Conservation (phyloP, 1,140 invertebrate genomes). For the Ceratosolen fusciceps region DNA sequence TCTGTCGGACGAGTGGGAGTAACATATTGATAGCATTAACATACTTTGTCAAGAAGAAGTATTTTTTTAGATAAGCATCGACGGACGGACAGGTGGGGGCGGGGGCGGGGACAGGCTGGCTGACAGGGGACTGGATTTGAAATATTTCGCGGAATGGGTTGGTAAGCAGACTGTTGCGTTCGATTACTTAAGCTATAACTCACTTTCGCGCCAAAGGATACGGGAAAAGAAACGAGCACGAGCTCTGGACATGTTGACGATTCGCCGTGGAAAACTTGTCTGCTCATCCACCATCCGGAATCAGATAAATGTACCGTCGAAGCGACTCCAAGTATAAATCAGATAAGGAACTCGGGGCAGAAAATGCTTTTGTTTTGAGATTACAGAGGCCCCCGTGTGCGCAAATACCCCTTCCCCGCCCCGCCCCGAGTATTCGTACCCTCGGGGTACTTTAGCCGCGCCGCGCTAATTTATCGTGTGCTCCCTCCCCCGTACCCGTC, state of each 20-base stretch:
- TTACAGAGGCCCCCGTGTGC: neutral
- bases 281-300: neutral
- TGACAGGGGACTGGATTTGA: constrained; percentile 25
- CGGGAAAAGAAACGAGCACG: neutral
- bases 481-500: neutral
- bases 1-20: too few species aligned
- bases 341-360: constrained; percentile 10
- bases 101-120: too few species aligned
- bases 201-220: constrained; percentile 23
- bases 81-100: too few species aligned
- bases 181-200: constrained; percentile 19
- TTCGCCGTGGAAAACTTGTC: constrained; percentile 26
- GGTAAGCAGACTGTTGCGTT: neutral
- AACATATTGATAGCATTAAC: constrained; percentile 37
- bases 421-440: neutral
- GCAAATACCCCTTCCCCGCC: neutral
- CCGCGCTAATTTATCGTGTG: neutral
- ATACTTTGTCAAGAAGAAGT: constrained; percentile 29
- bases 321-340: neutral
- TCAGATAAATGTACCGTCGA: constrained; percentile 26
- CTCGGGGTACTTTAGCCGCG: neutral
- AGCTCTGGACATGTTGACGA: constrained; percentile 43
- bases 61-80: neutral
- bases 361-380: constrained; percentile 18
- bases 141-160: neutral